phyloP scores from a whole-genome alignment of 2,888 invertebrate species.

The Ophion slaviceki region DNA sequence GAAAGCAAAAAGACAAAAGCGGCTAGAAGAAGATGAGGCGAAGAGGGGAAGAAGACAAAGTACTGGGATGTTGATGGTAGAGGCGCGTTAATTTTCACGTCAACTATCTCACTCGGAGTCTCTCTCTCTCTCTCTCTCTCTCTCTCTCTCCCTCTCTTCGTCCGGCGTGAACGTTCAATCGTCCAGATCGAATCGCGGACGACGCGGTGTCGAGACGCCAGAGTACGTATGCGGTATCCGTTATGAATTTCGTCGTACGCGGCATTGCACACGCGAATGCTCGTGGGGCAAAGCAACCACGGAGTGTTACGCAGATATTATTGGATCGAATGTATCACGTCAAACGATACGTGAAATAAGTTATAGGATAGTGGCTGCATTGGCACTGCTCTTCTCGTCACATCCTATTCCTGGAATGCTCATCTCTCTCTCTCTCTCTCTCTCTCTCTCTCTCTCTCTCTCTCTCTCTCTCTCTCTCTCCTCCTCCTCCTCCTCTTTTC shows the following conservation, averaged over 20 bases:
- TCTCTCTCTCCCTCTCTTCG: constrained; percentile 8
- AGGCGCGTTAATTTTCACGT: constrained; percentile 64
- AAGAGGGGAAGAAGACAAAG: constrained; percentile 50
- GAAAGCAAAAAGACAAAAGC: constrained; percentile 31
- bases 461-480: constrained; percentile 68
- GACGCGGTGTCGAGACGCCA: constrained; percentile 61
- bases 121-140: constrained; percentile 46
- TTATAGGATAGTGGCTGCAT: constrained; percentile 84
- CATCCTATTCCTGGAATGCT: constrained; percentile 83
- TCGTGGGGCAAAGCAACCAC: constrained; percentile 53
- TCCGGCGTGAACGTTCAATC: constrained; percentile 77
- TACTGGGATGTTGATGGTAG: constrained; percentile 59
- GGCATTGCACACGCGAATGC: constrained; percentile 52
- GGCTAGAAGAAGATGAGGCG: constrained; percentile 20
- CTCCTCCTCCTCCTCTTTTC: neutral
- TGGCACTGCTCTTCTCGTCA: constrained; percentile 83
- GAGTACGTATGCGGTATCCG: constrained; percentile 63
- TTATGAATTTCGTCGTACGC: constrained; percentile 77
- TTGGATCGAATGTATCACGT: constrained; percentile 84
- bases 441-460: constrained; percentile 70
- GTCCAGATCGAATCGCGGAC: constrained; percentile 79
- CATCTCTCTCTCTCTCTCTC: constrained; percentile 69
- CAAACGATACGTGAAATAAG: constrained; percentile 84
- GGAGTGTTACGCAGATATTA: constrained; percentile 80
- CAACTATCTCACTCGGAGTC: constrained; percentile 29